Evolutionary conservation across 2,888 invertebrate species (phyloP).

Genomic region (Napeogenes sylphis): DNA sequence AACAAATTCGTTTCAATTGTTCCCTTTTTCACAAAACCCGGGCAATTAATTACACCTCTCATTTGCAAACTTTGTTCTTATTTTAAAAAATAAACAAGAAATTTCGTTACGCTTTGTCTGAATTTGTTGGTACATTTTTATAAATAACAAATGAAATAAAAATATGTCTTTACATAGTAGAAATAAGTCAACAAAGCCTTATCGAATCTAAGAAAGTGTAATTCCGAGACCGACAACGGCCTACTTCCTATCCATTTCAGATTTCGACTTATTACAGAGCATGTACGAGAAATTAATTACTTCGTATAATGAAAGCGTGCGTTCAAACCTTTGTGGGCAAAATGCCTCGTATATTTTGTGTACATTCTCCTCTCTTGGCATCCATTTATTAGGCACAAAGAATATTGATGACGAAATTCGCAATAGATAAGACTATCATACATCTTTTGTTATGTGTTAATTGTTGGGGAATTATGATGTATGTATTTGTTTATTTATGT

Average conservation of each 20-base stretch:
- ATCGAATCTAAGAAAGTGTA: neutral
- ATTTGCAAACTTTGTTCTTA: conserved; percentile 40
- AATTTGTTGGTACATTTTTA: neutral
- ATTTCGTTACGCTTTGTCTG: conserved; percentile 1
- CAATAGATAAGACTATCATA: neutral
- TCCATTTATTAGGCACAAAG: conserved; percentile 27
- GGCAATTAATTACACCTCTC: conserved; percentile 55
- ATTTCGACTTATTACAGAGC: conserved; percentile 28
- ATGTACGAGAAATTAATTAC: conserved; percentile 37
- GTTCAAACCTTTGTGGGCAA: conserved; percentile 34
- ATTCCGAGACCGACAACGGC: conserved; percentile 13
- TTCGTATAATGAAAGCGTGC: conserved; percentile 36
- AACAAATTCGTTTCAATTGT: conserved; percentile 18
- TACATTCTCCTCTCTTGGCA: conserved; percentile 24
- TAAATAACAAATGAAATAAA: neutral
- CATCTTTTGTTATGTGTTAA: neutral
- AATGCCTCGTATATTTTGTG: conserved; percentile 34
- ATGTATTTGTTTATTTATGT: too few relatives aligned
- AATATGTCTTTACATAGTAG: neutral
- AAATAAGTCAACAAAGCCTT: neutral
- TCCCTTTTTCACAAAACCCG: conserved; percentile 34
- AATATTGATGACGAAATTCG: conserved; percentile 5
- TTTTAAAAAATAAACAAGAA: conserved; percentile 13
- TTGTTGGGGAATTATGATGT: neutral
- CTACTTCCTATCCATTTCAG: conserved; percentile 28